Conservation (phyloP, 2,888 invertebrate genomes). For the Eilema griseolum region DNA sequence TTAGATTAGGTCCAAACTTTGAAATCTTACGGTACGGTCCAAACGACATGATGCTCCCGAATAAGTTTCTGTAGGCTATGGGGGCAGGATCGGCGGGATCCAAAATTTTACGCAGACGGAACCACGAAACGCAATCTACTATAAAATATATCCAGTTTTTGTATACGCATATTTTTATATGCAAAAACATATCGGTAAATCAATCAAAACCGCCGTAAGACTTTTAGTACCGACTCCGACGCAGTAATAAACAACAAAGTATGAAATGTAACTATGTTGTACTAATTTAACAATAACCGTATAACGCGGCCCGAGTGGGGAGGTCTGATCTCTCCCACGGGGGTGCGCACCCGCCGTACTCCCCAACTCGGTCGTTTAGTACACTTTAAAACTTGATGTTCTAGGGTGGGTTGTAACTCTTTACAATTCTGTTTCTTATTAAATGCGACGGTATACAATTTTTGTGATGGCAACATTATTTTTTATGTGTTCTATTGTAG, state of each 20-base stretch:
- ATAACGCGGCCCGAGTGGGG: slow-evolving; percentile 49
- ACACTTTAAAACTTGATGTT: slow-evolving; percentile 58
- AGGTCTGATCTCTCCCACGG: slow-evolving; percentile 34
- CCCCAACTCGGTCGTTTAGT: slow-evolving; percentile 51
- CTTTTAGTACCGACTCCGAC: slow-evolving; percentile 51
- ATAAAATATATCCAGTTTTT: slow-evolving; percentile 31
- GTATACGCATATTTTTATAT: slow-evolving; percentile 33
- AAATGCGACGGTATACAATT: slow-evolving; percentile 33
- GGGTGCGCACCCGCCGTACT: slow-evolving; percentile 29
- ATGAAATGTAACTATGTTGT: slow-evolving; percentile 49
- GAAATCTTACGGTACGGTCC: too few relatives aligned
- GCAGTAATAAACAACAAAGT: slow-evolving; percentile 72
- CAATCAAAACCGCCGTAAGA: slow-evolving; percentile 56
- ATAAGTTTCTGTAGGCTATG: not conserved
- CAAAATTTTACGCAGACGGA: not conserved
- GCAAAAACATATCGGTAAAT: slow-evolving; percentile 50
- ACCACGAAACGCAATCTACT: not conserved
- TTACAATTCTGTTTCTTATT: slow-evolving; percentile 51
- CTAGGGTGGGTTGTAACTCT: slow-evolving; percentile 47
- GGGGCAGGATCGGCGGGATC: too few relatives aligned
- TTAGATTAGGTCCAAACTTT: too few relatives aligned
- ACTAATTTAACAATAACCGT: slow-evolving; percentile 71
- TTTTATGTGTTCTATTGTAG: not conserved
- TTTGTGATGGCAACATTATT: slow-evolving; percentile 17
- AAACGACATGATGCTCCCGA: too few relatives aligned